Base-by-base conservation (phyloP, 1,140 invertebrate genomes). In the Drosophila eugracilis region DNA sequence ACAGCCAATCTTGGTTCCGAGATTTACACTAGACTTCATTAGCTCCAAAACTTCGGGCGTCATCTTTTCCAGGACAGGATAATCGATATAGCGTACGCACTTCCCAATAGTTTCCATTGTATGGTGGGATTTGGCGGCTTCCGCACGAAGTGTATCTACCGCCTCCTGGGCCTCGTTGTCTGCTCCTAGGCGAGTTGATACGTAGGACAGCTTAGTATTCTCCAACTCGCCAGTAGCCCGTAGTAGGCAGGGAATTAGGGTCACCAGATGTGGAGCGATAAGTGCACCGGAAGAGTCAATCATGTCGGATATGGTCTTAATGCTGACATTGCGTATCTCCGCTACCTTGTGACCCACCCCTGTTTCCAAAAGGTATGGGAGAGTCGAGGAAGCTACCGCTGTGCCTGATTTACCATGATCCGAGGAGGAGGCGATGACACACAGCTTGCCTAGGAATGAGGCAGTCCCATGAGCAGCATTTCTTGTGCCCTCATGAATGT, bases 401-500 rank as follows among this genome's bases (percentile, higher is more conserved):
- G 96, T 94, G 2, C 96, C 96, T 15, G 95, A 93, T 92, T 97
- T 96, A 3, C 96, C 96, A 75, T 96, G 94, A 41, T 93, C 94
- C 7, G 93, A 92, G 85, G 97, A 96, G 69, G 95, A 95, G 4
- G 95, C 94, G 59, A 95, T 94, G 28, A 97, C 94, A 65, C 96
- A 97, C 7, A 96, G 92, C 95, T 96, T 96, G 76, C 96, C 96
- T 1, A 99, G 92, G 42, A 95, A 93, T 76, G 94, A 94, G 3
- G 96, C 94, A 0, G 97, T 96, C 63, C 94, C 94, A 26, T 94
- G 95, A 24, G 97, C 97, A 3, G 96, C 95, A 67, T 94, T 92
- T 57, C 97, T 92, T 0, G 97, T 98, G 19, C 94, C 95, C 90
- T 98, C 97, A 89, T 98, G 98, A 79, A 98, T 96, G 92, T 98